A percentile compares a stretch with the other conserved stretches of the same genome.
Evolutionary conservation across 1,140 invertebrate genomes (phyloP).

Genomic region (Drosophila pseudoobscura): DNA sequence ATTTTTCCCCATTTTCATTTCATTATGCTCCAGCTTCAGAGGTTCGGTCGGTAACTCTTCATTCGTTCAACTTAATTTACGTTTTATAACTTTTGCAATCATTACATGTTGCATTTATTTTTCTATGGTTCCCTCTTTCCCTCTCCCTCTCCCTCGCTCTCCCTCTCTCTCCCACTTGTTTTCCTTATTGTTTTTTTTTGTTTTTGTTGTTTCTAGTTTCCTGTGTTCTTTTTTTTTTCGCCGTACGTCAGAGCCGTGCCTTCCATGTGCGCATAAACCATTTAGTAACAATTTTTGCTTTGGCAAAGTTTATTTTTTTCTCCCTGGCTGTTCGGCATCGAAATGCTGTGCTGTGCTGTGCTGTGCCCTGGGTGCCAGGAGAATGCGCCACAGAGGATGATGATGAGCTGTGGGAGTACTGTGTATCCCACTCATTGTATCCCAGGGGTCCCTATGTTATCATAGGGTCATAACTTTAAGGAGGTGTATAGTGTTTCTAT

Average conservation of each 20-base stretch:
- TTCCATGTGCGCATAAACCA: constrained; percentile 76
- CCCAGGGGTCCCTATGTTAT: neutral
- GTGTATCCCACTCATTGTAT: neutral
- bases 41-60: constrained; percentile 62
- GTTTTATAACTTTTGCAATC: constrained; percentile 80
- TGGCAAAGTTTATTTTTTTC: constrained; percentile 58
- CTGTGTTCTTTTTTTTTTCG: constrained; percentile 3
- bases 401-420: neutral
- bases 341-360: constrained; percentile 2
- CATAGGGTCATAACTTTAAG: too few species aligned
- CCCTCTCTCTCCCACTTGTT: constrained; percentile 6
- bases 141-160: neutral
- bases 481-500: too few species aligned
- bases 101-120: constrained; percentile 79
- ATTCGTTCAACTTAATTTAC: constrained; percentile 80
- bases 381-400: neutral
- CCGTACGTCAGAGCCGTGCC: constrained; percentile 2
- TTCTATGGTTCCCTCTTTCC: constrained; percentile 1
- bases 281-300: constrained; percentile 75
- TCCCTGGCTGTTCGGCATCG: neutral
- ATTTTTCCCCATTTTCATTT: constrained; percentile 61
- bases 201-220: constrained; percentile 24
- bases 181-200: constrained; percentile 33
- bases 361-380: neutral
- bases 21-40: constrained; percentile 46